phyloP scores from a whole-genome alignment of 2,797 vertebrate genomes.

The Schizopygopsis malacanthus region DNA sequence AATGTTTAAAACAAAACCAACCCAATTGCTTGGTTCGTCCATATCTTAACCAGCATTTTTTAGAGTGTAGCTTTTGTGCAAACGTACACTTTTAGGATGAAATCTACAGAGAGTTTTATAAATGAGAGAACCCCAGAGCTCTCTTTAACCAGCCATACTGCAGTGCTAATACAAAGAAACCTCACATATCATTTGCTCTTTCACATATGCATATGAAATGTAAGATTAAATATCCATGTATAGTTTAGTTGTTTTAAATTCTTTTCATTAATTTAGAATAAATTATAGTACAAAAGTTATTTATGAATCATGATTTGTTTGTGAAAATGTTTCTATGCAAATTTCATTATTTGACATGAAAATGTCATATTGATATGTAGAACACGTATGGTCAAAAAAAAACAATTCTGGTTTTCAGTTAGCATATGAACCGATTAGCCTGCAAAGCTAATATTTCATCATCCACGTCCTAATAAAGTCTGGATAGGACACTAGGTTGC shows the following conservation, averaged over 20 bases:
- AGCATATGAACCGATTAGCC: not conserved
- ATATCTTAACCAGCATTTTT: too few species aligned
- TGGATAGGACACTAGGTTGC: slow-evolving; percentile 39
- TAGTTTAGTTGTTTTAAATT: not conserved
- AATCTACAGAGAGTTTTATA: too few species aligned
- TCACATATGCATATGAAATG: not conserved
- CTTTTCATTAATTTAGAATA: not conserved
- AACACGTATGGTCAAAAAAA: not conserved
- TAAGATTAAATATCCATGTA: not conserved
- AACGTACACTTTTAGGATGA: too few species aligned
- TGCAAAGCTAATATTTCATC: not conserved
- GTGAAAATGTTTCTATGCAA: not conserved
- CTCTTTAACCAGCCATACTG: not conserved
- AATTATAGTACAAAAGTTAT: not conserved
- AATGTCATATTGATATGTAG: not conserved
- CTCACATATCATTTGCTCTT: too few species aligned
- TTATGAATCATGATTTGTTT: not conserved
- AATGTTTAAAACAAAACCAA: too few species aligned
- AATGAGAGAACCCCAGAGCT: not conserved
- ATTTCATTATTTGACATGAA: not conserved
- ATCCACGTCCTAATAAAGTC: not conserved
- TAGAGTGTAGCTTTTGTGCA: too few species aligned
- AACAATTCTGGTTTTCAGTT: not conserved
- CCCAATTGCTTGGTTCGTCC: too few species aligned
- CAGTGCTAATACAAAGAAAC: too few species aligned